These are phyloP conservation scores for Danionella cerebrum DNA, from an alignment of 2,113 vertebrate species.

Conservation along the genomic window DNA sequence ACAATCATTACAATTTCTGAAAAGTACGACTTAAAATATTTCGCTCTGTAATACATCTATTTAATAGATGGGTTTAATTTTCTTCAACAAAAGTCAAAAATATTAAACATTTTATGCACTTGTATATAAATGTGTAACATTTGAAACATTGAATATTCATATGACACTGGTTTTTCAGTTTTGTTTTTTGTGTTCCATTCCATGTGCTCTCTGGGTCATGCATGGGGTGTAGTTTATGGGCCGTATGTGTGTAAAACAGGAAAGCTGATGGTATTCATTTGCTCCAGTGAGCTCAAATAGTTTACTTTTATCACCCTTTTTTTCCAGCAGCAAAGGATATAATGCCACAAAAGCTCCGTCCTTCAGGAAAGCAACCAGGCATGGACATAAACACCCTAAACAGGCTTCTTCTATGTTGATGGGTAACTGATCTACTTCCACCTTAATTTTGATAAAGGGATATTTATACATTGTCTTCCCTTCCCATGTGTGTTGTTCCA, in stretches of 20 bases:
- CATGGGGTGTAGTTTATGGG: slow-evolving; percentile 22
- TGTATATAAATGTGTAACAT: too few species aligned
- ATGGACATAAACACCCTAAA: slow-evolving; percentile 10
- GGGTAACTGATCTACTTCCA: slow-evolving; percentile 16
- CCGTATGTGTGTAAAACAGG: slow-evolving; percentile 12
- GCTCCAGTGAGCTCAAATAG: slow-evolving; percentile 20
- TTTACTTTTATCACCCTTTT: slow-evolving; percentile 18
- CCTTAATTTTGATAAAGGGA: not conserved
- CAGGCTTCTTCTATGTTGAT: not conserved
- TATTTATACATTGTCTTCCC: too few species aligned
- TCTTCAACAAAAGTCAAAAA: too few species aligned
- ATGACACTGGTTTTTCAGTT: not conserved
- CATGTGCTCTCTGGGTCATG: not conserved
- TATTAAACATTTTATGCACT: too few species aligned
- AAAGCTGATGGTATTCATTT: slow-evolving; percentile 15
- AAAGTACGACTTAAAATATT: too few species aligned
- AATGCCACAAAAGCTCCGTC: slow-evolving; percentile 3
- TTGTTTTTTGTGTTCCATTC: slow-evolving; percentile 1
- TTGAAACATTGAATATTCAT: too few species aligned
- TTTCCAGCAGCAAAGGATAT: slow-evolving; percentile 11
- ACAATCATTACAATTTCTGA: too few species aligned
- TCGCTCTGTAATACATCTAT: too few species aligned
- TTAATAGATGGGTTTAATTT: too few species aligned
- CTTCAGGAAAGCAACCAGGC: slow-evolving; percentile 1
- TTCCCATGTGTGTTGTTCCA: too few species aligned